A percentile compares a stretch with the other conserved stretches of the same genome.
These are phyloP conservation scores for Steinernema scapterisci DNA, from an alignment of 2,888 invertebrate genomes.

Conservation along the genomic window DNA sequence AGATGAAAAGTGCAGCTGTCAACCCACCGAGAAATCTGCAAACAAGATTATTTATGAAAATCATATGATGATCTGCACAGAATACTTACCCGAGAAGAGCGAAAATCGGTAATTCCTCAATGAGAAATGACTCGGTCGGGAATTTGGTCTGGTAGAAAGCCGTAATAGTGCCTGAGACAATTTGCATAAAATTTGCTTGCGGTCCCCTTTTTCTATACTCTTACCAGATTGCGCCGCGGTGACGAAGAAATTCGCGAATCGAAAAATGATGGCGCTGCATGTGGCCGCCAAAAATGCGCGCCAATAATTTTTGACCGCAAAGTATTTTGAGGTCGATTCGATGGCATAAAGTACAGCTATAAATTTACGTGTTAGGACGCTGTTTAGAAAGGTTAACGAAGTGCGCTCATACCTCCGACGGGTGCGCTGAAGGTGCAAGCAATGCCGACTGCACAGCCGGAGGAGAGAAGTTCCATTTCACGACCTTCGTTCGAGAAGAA, in stretches of 20 bases:
- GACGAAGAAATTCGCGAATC: constrained; percentile 72
- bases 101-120: constrained; percentile 90
- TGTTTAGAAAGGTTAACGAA: too few relatives aligned
- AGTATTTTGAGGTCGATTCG: constrained; percentile 97
- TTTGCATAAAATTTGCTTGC: not conserved
- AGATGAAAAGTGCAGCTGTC: constrained; percentile 51
- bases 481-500: constrained; percentile 69
- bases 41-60: not conserved
- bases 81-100: constrained; percentile 80
- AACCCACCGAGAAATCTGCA: constrained; percentile 52
- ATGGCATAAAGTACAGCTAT: constrained; percentile 81
- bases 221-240: constrained; percentile 50
- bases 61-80: not conserved
- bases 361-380: constrained; percentile 27
- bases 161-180: constrained; percentile 82
- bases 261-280: constrained; percentile 91
- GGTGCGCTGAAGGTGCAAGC: constrained; percentile 93
- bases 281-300: constrained; percentile 92
- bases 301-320: constrained; percentile 97
- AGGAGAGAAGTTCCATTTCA: constrained; percentile 95
- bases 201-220: not conserved
- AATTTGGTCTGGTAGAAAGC: constrained; percentile 78
- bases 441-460: constrained; percentile 94
- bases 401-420: constrained; percentile 77
- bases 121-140: constrained; percentile 84